A percentile compares a stretch with the other conserved stretches of the same genome.
Conservation (phyloP, 2,888 invertebrate genomes). For the Lasioglossum lativentre region DNA sequence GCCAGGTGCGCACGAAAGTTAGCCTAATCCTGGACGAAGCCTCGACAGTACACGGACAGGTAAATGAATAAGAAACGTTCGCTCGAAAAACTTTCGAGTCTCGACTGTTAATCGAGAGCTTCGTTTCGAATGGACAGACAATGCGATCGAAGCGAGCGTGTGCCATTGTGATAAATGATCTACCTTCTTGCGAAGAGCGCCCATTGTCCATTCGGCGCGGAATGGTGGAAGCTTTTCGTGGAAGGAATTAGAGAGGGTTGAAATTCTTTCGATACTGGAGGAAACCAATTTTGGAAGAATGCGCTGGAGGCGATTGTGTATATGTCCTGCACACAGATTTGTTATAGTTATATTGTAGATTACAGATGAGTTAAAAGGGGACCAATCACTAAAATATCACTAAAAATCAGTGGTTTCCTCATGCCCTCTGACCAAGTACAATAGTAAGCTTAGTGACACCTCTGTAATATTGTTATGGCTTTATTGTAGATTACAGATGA, state of each 20-base stretch:
- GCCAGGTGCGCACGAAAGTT: slow-evolving; percentile 1
- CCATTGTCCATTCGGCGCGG: background rate
- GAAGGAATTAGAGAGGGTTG: background rate
- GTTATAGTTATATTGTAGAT: background rate
- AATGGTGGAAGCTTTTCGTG: background rate
- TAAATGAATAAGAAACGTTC: slow-evolving; percentile 8
- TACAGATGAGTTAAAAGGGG: background rate
- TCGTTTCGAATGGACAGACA: background rate
- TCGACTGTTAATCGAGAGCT: background rate
- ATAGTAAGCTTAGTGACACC: no score
- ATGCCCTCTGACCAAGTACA: no score
- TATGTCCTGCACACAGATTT: background rate
- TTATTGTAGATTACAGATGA: background rate
- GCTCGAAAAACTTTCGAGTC: background rate
- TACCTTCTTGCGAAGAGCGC: background rate
- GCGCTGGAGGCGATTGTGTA: background rate
- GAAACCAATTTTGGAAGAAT: background rate
- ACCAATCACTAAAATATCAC: no score
- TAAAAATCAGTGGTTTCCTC: no score
- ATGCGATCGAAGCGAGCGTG: background rate
- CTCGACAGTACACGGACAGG: background rate
- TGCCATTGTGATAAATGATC: background rate
- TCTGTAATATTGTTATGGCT: background rate
- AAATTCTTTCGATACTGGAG: background rate
- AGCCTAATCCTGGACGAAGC: background rate